Conservation (phyloP, 2,113 vertebrate species). For the Spheniscus mendiculus region DNA sequence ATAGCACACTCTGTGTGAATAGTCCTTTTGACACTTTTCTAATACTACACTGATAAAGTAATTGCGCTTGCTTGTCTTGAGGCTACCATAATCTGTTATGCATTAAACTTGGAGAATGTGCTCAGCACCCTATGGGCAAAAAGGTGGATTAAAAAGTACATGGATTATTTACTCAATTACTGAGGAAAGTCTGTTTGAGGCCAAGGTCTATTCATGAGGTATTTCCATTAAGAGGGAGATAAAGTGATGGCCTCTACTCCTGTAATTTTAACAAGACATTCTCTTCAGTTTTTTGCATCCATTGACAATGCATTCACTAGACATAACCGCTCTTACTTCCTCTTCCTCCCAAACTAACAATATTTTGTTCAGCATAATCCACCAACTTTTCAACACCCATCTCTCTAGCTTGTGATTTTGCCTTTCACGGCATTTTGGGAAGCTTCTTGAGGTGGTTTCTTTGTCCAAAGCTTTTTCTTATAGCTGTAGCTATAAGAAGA, state of each 20-base stretch:
- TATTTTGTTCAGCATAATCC: neutral
- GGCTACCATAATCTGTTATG: neutral
- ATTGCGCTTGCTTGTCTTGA: neutral
- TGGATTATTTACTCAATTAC: neutral
- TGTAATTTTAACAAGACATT: neutral
- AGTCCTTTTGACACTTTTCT: neutral
- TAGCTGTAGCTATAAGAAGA: neutral
- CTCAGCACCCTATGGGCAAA: neutral
- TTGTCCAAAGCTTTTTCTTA: neutral
- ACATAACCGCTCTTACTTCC: neutral
- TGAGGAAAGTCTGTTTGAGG: neutral
- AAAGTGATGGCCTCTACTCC: neutral
- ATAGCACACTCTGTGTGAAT: neutral
- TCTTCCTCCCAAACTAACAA: neutral
- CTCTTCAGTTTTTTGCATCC: neutral
- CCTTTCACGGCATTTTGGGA: neutral
- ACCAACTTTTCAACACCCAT: neutral
- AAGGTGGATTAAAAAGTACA: neutral
- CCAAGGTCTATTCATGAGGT: neutral
- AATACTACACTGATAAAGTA: neutral
- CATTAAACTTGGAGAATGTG: neutral
- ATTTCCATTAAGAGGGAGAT: neutral
- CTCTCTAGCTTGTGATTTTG: neutral
- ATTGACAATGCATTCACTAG: neutral
- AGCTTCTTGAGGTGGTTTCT: neutral